Percentiles rank a stretch among this genome's conserved stretches.
Conservation (phyloP, 2,888 invertebrate species). For the Agriopis leucophaearia region DNA sequence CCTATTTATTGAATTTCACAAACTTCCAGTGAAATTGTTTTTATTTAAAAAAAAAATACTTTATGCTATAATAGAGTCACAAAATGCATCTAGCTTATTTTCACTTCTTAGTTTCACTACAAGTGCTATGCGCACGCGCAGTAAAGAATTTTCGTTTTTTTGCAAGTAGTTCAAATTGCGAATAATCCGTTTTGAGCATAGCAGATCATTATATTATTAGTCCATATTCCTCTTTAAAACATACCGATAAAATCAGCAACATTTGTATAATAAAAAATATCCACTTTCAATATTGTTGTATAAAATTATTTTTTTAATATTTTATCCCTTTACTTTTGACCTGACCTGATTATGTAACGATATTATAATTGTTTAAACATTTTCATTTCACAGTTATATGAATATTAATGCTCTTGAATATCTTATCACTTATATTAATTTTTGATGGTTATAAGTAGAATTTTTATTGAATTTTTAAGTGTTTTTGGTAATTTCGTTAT, state of each 20-base stretch:
- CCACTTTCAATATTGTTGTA: not conserved
- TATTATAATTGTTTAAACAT: slow-evolving; percentile 33
- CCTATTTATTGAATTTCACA: too few species aligned
- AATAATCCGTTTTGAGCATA: too few species aligned
- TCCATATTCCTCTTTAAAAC: not conserved
- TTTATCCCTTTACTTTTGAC: slow-evolving; percentile 35
- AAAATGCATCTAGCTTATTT: too few species aligned
- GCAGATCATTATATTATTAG: not conserved
- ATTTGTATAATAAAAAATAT: not conserved
- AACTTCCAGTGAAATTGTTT: too few species aligned
- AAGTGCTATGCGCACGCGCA: too few species aligned
- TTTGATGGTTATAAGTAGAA: slow-evolving; percentile 6
- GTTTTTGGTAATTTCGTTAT: slow-evolving; percentile 7
- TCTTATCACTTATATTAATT: slow-evolving; percentile 21
- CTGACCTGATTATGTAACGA: slow-evolving; percentile 34
- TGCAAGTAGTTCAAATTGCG: too few species aligned
- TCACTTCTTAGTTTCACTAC: too few species aligned
- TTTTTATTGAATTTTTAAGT: slow-evolving; percentile 7
- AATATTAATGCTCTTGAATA: slow-evolving; percentile 26
- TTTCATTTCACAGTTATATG: slow-evolving; percentile 9
- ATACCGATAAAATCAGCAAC: not conserved
- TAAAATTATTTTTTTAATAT: not conserved
- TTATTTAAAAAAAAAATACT: too few species aligned
- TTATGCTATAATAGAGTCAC: too few species aligned
- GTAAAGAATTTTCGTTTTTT: too few species aligned